A percentile compares a stretch with the other conserved stretches of the same genome.
These are phyloP conservation scores for Drosophila nannoptera DNA, from an alignment of 1,140 invertebrate genomes.

Conservation along the genomic window DNA sequence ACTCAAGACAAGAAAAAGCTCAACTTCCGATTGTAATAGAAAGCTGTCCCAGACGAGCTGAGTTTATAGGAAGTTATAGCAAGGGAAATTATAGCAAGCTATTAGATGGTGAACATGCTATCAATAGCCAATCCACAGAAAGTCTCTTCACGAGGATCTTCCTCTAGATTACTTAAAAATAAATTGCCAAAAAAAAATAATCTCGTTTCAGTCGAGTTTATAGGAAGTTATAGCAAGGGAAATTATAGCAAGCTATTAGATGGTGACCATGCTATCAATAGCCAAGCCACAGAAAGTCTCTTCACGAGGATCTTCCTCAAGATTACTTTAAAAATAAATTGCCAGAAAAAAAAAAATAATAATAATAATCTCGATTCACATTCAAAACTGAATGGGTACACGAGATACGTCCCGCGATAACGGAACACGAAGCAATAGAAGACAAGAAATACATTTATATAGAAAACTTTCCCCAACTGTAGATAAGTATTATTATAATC, in stretches of 20 bases:
- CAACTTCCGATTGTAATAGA: neutral
- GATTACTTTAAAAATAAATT: too few species aligned
- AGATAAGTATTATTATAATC: conserved; percentile 13
- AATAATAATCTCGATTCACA: neutral
- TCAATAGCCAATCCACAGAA: too few species aligned
- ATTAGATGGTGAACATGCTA: too few species aligned
- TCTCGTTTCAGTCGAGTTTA: too few species aligned
- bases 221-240: neutral
- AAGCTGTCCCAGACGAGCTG: neutral
- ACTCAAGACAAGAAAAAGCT: conserved; percentile 5
- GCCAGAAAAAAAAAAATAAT: neutral
- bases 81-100: neutral
- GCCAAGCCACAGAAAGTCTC: too few species aligned
- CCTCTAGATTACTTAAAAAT: too few species aligned
- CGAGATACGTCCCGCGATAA: neutral
- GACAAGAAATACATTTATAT: neutral
- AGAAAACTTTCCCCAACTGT: conserved; percentile 4
- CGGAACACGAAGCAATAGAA: neutral
- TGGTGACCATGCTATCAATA: too few species aligned
- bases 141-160: too few species aligned
- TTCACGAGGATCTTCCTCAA: too few species aligned
- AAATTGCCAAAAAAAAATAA: too few species aligned
- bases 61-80: neutral
- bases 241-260: neutral
- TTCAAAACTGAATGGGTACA: too few species aligned